A percentile compares a stretch with the other conserved stretches of the same genome.
Conservation (phyloP, 2,113 vertebrate species). For the Pleuronectes platessa region DNA sequence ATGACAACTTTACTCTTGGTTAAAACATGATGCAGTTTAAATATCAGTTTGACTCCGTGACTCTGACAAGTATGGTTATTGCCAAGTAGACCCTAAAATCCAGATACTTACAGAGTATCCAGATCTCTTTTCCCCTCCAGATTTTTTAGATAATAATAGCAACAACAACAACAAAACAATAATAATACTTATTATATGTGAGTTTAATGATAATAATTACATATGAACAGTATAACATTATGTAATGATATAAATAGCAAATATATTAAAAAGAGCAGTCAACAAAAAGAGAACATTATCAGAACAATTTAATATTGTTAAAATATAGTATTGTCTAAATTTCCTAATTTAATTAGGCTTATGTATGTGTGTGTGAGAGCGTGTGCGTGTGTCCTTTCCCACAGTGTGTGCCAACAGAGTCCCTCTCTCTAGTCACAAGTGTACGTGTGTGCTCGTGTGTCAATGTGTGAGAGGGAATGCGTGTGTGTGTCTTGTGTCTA, state of each 20-base stretch:
- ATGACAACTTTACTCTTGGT: no score
- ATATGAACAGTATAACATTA: not conserved
- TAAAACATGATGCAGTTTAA: no score
- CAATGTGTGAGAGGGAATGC: conserved; percentile 61
- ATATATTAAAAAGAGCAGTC: not conserved
- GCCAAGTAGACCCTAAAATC: no score
- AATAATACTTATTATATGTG: not conserved
- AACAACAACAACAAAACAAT: not conserved
- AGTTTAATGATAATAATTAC: not conserved
- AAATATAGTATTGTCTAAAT: not conserved
- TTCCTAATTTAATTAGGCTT: no score
- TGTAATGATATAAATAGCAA: not conserved
- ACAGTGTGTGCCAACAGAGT: conserved; percentile 16
- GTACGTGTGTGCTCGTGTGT: conserved; percentile 2
- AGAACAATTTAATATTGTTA: not conserved
- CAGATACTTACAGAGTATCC: not conserved
- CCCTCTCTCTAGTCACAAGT: not conserved
- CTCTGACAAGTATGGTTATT: no score
- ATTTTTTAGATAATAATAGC: no score
- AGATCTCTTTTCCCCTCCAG: no score
- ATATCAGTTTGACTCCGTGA: no score
- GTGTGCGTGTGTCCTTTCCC: not conserved
- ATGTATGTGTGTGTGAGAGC: no score
- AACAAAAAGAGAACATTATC: not conserved
- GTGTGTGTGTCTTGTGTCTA: conserved; percentile 77